Base-by-base conservation (phyloP, 2,113 vertebrate genomes). In the Lepisosteus osseus region DNA sequence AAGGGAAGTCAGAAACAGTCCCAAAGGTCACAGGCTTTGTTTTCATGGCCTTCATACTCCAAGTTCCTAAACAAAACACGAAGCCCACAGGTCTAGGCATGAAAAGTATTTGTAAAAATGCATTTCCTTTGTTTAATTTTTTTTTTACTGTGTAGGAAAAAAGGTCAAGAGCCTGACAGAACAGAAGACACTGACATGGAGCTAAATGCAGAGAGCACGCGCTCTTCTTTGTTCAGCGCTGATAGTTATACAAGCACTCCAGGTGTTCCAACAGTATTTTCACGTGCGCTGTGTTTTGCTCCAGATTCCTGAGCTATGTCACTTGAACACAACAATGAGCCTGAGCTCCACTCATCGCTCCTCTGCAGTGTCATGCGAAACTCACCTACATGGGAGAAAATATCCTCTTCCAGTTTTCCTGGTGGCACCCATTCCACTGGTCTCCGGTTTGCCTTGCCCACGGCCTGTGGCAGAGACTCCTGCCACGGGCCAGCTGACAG, bases 301-400 rank as follows among this genome's bases (percentile, higher is more conserved):
- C 29, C 29, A 29, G 29, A 29, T 29, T 29, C 29, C 29, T 29
- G 29, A 29, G 17, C 17, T 29, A 1, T 29, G 29, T 29, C 0
- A 29, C 29, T 29, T 29, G 29, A 29, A 29, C 29, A 29, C 29
- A 29, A 29, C 29, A 29, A 29, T 1, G 1, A 29, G 29, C 29
- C 29, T 2, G 2, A 29, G 29, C 29, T 29, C 29, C 29, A 29
- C 29, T 1, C 29, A 29, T 29, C 29, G 29, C 29, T 29, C 29
- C 29, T 29, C 29, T 29, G 29, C 29, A 29, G 9, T 51, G 47
- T 0, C 0, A 9, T 51, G 47, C 2, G 14, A 29, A 47, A 82
- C 84, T 86, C 77, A 85, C 87, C 84, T 75, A 87, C 73, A 0
- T 85, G 87, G 75, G 79, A 80, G 70, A 88, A 87, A 72, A 86